Evolutionary conservation across 2,888 invertebrate genomes (phyloP), one percentile per base, ranked within the genome.

Genomic region (Steinernema hermaphroditum): DNA sequence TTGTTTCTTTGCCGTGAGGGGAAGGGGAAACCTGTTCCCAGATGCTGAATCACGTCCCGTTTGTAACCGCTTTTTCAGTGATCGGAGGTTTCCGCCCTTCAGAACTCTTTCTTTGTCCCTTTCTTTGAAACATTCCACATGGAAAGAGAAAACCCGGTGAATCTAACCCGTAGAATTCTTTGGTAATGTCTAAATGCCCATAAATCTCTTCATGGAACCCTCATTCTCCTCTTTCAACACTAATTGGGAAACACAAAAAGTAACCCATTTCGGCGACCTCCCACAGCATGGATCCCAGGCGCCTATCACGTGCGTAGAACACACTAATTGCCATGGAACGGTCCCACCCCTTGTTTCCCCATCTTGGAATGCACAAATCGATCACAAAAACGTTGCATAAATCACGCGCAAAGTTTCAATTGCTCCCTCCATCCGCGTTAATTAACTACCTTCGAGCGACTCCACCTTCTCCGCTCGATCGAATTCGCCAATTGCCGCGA

Each of bases 391-490:
- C 62, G 29, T 62, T 29, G 34, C 62, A 34, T 62, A 62, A 62
- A 62, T 62, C 62, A 62, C 32, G 32, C 62, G 62, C 62, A 4
- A 62, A 62, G 62, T 62, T 62, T 62, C 62, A 62, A 62, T 62
- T 62, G 32, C 29, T 37, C 6, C 37, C 12, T 12, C n/a, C n/a
- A n/a, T n/a, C n/a, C n/a, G n/a, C n/a, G n/a, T n/a, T n/a, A n/a
- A n/a, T n/a, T n/a, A n/a, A n/a, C n/a, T n/a, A n/a, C n/a, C n/a
- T n/a, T n/a, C n/a, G n/a, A n/a, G n/a, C 37, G 37, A 37, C 12
- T 37, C 12, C 37, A 37, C 37, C 37, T 37, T 37, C 37, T 37
- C 37, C 62, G 27, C 22, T 22, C 22, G 22, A 54, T 54, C 54
- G 54, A 54, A 46, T 46, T 19, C 46, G 19, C 16, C 46, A 2